Evolutionary conservation across 2,888 invertebrate species (phyloP).

Genomic region (Belgica antarctica): DNA sequence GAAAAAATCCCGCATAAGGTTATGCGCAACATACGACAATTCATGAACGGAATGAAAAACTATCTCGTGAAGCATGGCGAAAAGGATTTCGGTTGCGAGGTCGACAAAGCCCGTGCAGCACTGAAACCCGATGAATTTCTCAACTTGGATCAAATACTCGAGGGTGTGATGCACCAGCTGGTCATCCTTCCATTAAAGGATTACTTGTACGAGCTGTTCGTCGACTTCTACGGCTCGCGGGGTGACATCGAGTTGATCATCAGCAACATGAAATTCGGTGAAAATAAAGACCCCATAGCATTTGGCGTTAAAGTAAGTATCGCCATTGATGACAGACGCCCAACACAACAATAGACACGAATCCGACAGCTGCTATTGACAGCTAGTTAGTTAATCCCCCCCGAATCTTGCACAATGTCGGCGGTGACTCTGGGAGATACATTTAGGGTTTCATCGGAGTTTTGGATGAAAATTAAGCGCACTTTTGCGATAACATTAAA

Average conservation of each 20-base stretch:
- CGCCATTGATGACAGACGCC: not conserved
- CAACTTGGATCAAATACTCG: conserved; percentile 92
- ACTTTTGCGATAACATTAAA: too few relatives aligned
- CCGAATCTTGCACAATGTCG: not conserved
- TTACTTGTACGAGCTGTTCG: conserved; percentile 78
- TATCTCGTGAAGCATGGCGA: conserved; percentile 95
- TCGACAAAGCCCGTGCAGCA: conserved; percentile 64
- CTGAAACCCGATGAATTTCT: conserved; percentile 87
- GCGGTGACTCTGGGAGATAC: too few relatives aligned
- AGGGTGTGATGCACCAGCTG: conserved; percentile 89
- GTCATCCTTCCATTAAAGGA: conserved; percentile 83
- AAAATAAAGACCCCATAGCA: conserved; percentile 51
- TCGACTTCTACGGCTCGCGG: conserved; percentile 79
- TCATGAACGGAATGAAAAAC: conserved; percentile 98
- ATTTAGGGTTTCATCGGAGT: too few relatives aligned
- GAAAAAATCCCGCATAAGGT: conserved; percentile 84
- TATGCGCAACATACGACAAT: conserved; percentile 90
- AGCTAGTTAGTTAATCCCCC: conserved; percentile 37
- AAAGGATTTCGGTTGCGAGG: conserved; percentile 85
- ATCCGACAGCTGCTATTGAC: conserved; percentile 42
- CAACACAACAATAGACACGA: conserved; percentile 33
- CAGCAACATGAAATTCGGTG: conserved; percentile 54
- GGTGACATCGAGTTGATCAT: conserved; percentile 70
- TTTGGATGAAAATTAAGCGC: too few relatives aligned
- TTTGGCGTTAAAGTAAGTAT: conserved; percentile 52